Evolutionary conservation across 2,888 invertebrate species (phyloP).

Genomic region (Leptogaster cylindrica): DNA sequence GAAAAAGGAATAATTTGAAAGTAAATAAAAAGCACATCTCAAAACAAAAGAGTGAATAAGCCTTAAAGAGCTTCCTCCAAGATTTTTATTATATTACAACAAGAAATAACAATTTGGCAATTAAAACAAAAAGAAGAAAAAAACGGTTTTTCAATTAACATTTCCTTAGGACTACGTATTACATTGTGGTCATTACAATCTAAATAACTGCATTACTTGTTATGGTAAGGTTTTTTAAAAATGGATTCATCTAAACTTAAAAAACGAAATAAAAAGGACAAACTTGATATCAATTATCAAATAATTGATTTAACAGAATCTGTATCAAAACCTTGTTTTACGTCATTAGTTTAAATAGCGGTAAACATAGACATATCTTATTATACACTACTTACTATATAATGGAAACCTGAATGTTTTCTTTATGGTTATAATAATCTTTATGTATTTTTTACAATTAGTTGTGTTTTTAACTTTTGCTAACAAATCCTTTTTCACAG

Average conservation of each 20-base stretch:
- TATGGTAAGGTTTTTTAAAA: neutral
- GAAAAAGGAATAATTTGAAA: constrained; percentile 1
- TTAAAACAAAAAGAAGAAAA: constrained; percentile 15
- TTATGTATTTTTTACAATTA: no score
- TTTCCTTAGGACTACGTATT: neutral
- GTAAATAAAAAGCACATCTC: constrained; percentile 2
- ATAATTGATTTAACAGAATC: neutral
- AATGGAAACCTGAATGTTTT: constrained; percentile 13
- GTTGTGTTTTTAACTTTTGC: neutral
- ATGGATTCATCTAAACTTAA: neutral
- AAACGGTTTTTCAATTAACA: constrained; percentile 8
- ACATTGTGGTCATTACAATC: neutral
- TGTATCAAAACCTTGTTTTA: neutral
- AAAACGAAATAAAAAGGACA: constrained; percentile 5
- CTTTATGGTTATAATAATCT: no score
- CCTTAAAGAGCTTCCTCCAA: constrained; percentile 32
- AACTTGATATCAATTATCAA: neutral
- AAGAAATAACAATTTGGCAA: constrained; percentile 37
- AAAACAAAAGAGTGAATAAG: constrained; percentile 25
- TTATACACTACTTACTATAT: constrained; percentile 12
- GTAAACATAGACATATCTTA: constrained; percentile 27
- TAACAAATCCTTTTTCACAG: constrained; percentile 7
- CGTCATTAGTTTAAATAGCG: constrained; percentile 4
- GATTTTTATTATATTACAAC: constrained; percentile 30
- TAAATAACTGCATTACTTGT: neutral